Evolutionary conservation across 2,797 vertebrate genomes (phyloP).

Genomic region (Gadopsis marmoratus): DNA sequence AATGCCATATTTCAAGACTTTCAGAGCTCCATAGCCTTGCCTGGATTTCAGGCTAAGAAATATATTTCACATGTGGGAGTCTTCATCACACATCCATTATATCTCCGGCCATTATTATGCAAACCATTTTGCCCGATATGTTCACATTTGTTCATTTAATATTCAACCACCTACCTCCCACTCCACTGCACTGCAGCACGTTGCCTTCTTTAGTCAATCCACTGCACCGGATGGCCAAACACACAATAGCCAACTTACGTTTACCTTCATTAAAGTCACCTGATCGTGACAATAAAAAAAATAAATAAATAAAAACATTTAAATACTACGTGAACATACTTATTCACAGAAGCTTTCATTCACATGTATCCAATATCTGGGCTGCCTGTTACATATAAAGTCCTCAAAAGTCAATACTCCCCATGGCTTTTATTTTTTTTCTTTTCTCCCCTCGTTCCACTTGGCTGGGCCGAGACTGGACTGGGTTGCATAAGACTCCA

Average conservation of each 20-base stretch:
- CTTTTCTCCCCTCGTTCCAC: constrained; percentile 56
- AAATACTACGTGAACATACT: not conserved
- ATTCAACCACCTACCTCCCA: constrained; percentile 41
- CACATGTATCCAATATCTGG: not conserved
- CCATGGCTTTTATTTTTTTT: constrained; percentile 31
- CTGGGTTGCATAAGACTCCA: constrained; percentile 70
- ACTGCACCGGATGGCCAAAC: not conserved
- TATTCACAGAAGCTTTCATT: constrained; percentile 16
- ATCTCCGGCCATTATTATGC: constrained; percentile 21
- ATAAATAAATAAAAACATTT: not conserved
- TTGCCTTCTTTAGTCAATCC: constrained; percentile 15
- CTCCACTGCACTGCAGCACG: constrained; percentile 16
- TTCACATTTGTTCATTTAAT: constrained; percentile 37
- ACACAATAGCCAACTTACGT: not conserved
- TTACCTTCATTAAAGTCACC: not conserved
- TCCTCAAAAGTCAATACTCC: constrained; percentile 54
- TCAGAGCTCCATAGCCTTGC: not conserved
- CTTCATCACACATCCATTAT: constrained; percentile 19
- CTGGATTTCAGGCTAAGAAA: constrained; percentile 9
- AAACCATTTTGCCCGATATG: constrained; percentile 8
- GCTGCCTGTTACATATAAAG: constrained; percentile 45
- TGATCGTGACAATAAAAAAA: not conserved
- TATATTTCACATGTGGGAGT: constrained; percentile 23
- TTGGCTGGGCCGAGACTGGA: constrained; percentile 56
- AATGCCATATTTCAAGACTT: not conserved